Percentiles rank a stretch among this genome's conserved stretches.
Conservation (phyloP, 2,797 vertebrate genomes). For the Lithobates sylvaticus region DNA sequence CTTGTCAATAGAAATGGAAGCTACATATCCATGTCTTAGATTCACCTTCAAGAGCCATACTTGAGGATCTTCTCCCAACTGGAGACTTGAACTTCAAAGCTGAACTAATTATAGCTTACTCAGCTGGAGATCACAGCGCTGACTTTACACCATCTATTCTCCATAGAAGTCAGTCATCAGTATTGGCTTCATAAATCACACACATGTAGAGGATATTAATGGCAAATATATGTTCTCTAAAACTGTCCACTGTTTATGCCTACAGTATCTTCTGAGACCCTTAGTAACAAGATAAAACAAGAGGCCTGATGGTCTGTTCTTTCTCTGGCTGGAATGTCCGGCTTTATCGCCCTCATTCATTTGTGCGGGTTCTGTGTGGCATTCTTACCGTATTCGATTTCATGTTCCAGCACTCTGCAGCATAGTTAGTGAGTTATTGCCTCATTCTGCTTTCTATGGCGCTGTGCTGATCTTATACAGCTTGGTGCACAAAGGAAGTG, state of each 20-base stretch:
- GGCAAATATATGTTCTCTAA: not conserved
- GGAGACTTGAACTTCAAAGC: constrained; percentile 9
- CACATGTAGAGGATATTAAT: not conserved
- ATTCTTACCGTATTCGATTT: not conserved
- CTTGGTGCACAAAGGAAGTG: constrained; percentile 3
- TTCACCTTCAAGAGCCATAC: not conserved
- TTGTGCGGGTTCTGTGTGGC: not conserved
- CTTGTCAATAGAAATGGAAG: not conserved
- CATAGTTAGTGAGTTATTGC: constrained; percentile 7
- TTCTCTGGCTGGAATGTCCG: not conserved
- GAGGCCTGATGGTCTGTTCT: not conserved
- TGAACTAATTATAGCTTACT: constrained; percentile 28
- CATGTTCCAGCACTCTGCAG: not conserved
- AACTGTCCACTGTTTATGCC: not conserved
- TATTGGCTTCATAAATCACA: not conserved
- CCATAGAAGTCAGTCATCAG: not conserved
- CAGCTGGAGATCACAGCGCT: not conserved
- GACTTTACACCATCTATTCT: not conserved
- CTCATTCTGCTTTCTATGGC: constrained; percentile 7
- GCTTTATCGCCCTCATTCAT: not conserved
- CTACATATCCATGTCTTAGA: constrained; percentile 1
- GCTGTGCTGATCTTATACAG: not conserved
- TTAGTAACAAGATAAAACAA: not conserved
- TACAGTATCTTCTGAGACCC: not conserved
- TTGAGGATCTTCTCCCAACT: not conserved